These are phyloP conservation scores for Pogona vitticeps DNA, from an alignment of 2,113 vertebrate genomes.

Conservation along the genomic window DNA sequence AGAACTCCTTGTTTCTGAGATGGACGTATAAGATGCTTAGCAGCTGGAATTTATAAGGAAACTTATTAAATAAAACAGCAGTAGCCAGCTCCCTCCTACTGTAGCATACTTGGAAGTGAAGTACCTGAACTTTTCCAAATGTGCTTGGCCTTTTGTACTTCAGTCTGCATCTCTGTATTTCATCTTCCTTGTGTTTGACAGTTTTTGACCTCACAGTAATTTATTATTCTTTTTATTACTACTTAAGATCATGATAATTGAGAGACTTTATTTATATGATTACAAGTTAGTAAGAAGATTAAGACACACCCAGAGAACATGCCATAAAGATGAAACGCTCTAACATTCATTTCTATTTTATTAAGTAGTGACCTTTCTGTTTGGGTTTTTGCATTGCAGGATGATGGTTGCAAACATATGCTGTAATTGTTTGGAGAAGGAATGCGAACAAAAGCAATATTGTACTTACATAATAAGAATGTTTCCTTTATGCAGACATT, in stretches of 20 bases:
- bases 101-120: slow-evolving; percentile 61
- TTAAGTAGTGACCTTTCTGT: slow-evolving; percentile 55
- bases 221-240: slow-evolving; percentile 78
- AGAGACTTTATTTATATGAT: slow-evolving; percentile 67
- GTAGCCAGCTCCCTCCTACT: slow-evolving; percentile 74
- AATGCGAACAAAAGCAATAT: slow-evolving; percentile 57
- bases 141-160: slow-evolving; percentile 67
- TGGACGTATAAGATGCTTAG: slow-evolving; percentile 74
- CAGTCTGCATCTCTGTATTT: slow-evolving; percentile 70
- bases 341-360: slow-evolving; percentile 63
- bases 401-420: slow-evolving; percentile 49
- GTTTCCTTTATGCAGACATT: slow-evolving; percentile 54
- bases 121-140: slow-evolving; percentile 71
- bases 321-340: slow-evolving; percentile 60
- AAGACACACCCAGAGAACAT: slow-evolving; percentile 51
- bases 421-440: slow-evolving; percentile 44
- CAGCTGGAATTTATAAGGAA: slow-evolving; percentile 76
- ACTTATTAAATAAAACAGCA: slow-evolving; percentile 80
- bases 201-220: slow-evolving; percentile 74
- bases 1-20: slow-evolving; percentile 67
- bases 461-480: slow-evolving; percentile 24
- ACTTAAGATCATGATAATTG: slow-evolving; percentile 71
- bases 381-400: slow-evolving; percentile 30
- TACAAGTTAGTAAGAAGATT: slow-evolving; percentile 63
- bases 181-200: slow-evolving; percentile 71